A percentile compares a stretch with the other conserved stretches of the same genome.
These are phyloP conservation scores for Marmota flaviventris DNA, from an alignment of 2,113 vertebrate genomes.

Conservation along the genomic window DNA sequence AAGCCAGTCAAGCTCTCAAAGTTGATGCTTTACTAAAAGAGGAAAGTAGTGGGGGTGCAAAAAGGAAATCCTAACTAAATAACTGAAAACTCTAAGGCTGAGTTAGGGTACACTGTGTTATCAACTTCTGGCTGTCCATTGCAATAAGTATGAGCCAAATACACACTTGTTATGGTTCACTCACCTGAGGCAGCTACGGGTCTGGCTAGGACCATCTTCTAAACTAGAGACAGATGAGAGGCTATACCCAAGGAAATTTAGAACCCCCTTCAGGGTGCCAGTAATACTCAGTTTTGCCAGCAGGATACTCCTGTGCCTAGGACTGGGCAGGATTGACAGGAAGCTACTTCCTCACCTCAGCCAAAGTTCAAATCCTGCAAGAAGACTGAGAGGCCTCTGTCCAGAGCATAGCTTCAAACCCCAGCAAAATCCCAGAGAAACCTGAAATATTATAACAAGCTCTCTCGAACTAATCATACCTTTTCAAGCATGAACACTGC, in stretches of 20 bases:
- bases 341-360: background rate
- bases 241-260: background rate
- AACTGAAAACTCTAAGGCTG: background rate
- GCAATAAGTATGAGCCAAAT: background rate
- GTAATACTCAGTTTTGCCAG: background rate
- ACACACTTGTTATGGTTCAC: background rate
- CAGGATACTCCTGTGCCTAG: background rate
- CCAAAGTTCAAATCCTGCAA: background rate
- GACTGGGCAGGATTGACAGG: background rate
- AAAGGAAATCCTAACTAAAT: background rate
- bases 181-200: background rate
- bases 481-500: constrained; percentile 2
- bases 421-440: background rate
- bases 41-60: background rate
- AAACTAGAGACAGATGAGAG: background rate
- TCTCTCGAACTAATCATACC: background rate
- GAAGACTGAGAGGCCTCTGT: background rate
- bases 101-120: background rate
- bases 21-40: background rate
- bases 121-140: background rate
- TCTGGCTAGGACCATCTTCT: background rate
- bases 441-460: background rate
- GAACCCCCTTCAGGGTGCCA: background rate
- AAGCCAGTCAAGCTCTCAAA: background rate
- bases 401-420: background rate